A percentile compares a stretch with the other conserved stretches of the same genome.
These are phyloP conservation scores for Drosophila pseudotakahashii DNA, from an alignment of 2,888 invertebrate genomes.

Conservation along the genomic window DNA sequence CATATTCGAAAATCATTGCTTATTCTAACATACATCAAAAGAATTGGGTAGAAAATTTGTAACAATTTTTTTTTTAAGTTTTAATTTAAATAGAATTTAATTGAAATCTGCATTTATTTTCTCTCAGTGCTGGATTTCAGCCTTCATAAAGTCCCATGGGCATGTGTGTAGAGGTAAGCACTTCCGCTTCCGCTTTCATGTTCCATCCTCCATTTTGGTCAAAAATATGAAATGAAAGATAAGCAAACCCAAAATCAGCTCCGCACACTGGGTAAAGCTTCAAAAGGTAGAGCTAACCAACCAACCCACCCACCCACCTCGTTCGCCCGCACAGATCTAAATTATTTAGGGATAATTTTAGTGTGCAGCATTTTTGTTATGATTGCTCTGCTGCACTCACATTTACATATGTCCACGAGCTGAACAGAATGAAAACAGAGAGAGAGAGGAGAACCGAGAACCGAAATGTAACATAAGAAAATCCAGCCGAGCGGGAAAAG, in stretches of 20 bases:
- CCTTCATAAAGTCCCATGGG: conserved; percentile 12
- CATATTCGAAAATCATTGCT: too few relatives aligned
- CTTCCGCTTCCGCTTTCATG: conserved; percentile 77
- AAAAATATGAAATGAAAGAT: conserved; percentile 42
- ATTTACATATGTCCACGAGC: conserved; percentile 74
- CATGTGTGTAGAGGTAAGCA: conserved; percentile 62
- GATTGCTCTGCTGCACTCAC: conserved; percentile 50
- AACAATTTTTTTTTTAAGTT: too few relatives aligned
- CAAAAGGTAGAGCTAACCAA: conserved; percentile 32
- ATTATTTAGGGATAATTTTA: conserved; percentile 78
- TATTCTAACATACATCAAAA: too few relatives aligned
- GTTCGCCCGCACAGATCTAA: conserved; percentile 53
- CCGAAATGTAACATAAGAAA: conserved; percentile 18
- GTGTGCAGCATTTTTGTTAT: conserved; percentile 60
- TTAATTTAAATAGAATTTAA: too few relatives aligned
- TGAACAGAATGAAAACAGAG: conserved; percentile 42
- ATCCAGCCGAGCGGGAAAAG: conserved; percentile 12
- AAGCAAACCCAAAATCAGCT: conserved; percentile 37
- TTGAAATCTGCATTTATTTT: too few relatives aligned
- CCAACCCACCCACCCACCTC: conserved; percentile 7
- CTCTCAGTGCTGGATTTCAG: not conserved
- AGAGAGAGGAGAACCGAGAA: not conserved
- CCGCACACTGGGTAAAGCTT: not conserved
- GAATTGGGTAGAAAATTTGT: too few relatives aligned
- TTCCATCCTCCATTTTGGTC: conserved; percentile 37